A percentile compares a stretch with the other conserved stretches of the same genome.
Conservation (phyloP, 2,113 vertebrate genomes). For the Alosa alosa region DNA sequence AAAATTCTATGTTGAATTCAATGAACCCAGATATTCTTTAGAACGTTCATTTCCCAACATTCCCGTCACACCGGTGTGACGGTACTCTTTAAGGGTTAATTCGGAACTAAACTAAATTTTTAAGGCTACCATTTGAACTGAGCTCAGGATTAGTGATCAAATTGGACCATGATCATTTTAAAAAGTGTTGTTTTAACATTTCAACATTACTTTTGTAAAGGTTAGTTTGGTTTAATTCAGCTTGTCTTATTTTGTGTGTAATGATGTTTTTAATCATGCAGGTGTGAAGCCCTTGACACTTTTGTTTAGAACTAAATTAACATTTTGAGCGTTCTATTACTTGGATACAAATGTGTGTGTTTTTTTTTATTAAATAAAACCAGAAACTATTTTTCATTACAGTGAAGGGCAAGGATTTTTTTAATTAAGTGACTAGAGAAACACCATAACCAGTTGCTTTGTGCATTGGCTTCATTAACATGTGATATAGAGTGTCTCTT, state of each 20-base stretch:
- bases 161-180: not conserved
- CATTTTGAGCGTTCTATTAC: not conserved
- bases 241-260: not conserved
- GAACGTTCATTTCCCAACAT: too few species aligned
- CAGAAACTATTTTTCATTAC: not conserved
- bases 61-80: too few species aligned
- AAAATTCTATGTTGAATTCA: too few species aligned
- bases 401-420: not conserved
- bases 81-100: too few species aligned
- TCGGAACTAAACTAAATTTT: too few species aligned
- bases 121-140: not conserved
- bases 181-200: not conserved
- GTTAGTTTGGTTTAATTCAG: not conserved
- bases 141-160: not conserved
- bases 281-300: not conserved
- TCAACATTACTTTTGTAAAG: not conserved
- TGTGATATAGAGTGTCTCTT: too few species aligned
- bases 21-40: too few species aligned
- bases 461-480: too few species aligned
- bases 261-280: not conserved
- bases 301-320: not conserved
- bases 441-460: too few species aligned
- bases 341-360: not conserved
- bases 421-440: too few species aligned
- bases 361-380: conserved; percentile 13